Evolutionary conservation across 2,888 invertebrate genomes (phyloP).

Genomic region (Anoncus sp.): DNA sequence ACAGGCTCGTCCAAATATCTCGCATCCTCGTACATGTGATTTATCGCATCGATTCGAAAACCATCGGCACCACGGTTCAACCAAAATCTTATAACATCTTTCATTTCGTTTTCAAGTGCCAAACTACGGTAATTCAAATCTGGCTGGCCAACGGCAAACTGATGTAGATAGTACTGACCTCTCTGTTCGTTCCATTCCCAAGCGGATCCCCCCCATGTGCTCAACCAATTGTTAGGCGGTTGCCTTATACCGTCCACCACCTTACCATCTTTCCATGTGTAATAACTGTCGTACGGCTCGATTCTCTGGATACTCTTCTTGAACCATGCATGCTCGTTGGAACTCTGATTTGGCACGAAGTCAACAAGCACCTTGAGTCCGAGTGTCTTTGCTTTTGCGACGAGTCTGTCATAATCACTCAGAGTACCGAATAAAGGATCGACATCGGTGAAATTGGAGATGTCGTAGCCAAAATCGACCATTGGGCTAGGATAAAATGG

Average conservation of each 20-base stretch:
- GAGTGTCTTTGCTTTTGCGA: conserved; percentile 81
- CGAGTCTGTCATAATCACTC: conserved; percentile 84
- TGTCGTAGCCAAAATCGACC: conserved; percentile 88
- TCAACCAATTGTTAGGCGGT: conserved; percentile 83
- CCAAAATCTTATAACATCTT: conserved; percentile 85
- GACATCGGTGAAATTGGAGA: conserved; percentile 85
- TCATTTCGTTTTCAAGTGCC: conserved; percentile 78
- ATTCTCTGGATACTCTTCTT: conserved; percentile 86
- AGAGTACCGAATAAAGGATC: conserved; percentile 86
- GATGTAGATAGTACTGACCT: conserved; percentile 87
- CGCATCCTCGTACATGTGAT: conserved; percentile 75
- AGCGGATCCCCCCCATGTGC: conserved; percentile 85
- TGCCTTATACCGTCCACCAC: conserved; percentile 69
- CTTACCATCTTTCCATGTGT: conserved; percentile 89
- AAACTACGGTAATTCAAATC: conserved; percentile 78
- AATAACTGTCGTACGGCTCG: conserved; percentile 89
- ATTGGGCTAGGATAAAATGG: conserved; percentile 84
- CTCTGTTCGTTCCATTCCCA: conserved; percentile 87
- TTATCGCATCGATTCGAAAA: conserved; percentile 85
- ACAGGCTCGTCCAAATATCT: conserved; percentile 76
- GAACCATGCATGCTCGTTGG: conserved; percentile 93
- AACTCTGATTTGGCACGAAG: conserved; percentile 87
- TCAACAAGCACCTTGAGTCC: conserved; percentile 82
- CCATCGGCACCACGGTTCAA: conserved; percentile 86
- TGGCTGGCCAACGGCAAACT: conserved; percentile 86